Conservation (phyloP, 2,113 vertebrate species). For the Hystrix cristata region DNA sequence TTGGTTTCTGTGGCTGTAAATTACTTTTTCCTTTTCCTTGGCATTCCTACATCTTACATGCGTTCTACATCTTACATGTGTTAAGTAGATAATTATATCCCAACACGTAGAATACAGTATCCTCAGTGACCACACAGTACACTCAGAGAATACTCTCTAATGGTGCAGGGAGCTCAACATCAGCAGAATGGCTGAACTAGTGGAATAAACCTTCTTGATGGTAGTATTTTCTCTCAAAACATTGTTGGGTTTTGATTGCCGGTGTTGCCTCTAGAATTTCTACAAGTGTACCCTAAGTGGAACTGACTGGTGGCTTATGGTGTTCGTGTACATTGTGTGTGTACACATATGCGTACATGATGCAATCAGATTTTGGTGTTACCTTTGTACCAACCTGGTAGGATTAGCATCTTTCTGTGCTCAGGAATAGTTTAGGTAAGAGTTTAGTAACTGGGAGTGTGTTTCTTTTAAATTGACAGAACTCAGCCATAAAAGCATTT, state of each 20-base stretch:
- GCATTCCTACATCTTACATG: no score
- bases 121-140: no score
- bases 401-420: not conserved
- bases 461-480: not conserved
- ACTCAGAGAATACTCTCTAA: no score
- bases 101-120: no score
- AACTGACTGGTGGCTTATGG: not conserved
- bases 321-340: not conserved
- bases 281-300: not conserved
- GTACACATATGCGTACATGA: no score
- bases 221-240: not conserved
- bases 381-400: not conserved
- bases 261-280: not conserved
- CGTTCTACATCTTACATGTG: no score
- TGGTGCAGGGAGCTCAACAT: no score
- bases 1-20: no score
- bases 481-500: not conserved
- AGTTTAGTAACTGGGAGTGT: not conserved
- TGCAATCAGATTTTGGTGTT: rapidly evolving
- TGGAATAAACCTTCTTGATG: not conserved
- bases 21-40: no score
- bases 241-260: not conserved
- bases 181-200: no score
- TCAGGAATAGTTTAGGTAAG: not conserved
- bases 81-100: no score